phyloP scores from a whole-genome alignment of 1,140 invertebrate species.

The Onthophagus taurus region DNA sequence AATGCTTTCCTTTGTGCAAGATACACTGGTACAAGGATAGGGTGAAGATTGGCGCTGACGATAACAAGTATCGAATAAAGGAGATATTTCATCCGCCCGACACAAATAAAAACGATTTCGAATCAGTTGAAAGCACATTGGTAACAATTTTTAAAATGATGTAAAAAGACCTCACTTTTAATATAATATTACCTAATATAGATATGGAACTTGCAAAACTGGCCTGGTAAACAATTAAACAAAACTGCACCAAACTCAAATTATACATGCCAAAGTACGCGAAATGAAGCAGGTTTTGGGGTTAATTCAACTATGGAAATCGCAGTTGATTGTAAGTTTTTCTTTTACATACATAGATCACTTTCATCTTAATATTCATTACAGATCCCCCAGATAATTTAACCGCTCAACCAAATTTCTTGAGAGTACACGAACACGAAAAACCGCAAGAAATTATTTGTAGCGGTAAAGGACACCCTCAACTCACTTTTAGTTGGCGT shows the following conservation, averaged over 20 bases:
- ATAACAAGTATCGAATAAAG: conserved; percentile 57
- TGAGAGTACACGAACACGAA: conserved; percentile 68
- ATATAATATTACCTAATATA: conserved; percentile 25
- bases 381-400: conserved; percentile 81
- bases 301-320: conserved; percentile 74
- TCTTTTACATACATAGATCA: neutral
- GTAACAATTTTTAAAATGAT: conserved; percentile 35
- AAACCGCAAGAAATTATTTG: conserved; percentile 68
- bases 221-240: conserved; percentile 68
- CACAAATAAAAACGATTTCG: conserved; percentile 69
- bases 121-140: conserved; percentile 74
- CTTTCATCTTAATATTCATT: conserved; percentile 5
- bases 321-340: conserved; percentile 75
- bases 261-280: conserved; percentile 77
- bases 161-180: neutral
- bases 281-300: conserved; percentile 56
- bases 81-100: conserved; percentile 56
- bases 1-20: conserved; percentile 76
- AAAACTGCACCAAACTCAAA: conserved; percentile 66
- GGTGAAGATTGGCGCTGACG: conserved; percentile 48
- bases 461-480: conserved; percentile 62
- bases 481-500: conserved; percentile 58
- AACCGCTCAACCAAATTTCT: conserved; percentile 56
- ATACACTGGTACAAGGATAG: conserved; percentile 77
- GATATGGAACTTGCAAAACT: conserved; percentile 68